Percentiles rank a stretch among this genome's conserved stretches.
phyloP scores from a whole-genome alignment of 2,797 vertebrate species.

The Urosaurus nigricauda region DNA sequence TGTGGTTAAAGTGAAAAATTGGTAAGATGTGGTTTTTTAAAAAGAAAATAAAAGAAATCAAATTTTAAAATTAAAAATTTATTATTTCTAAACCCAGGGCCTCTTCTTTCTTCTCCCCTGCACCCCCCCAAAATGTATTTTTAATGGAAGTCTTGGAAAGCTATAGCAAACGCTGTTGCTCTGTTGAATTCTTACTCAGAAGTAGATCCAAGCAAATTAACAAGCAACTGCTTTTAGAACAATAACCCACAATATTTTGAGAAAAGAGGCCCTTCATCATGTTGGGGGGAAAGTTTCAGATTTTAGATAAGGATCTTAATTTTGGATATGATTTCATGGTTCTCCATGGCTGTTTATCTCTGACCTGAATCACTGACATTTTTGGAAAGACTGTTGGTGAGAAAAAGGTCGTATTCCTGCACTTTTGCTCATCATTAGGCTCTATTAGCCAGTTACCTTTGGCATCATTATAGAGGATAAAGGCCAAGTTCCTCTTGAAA shows the following conservation, averaged over 20 bases:
- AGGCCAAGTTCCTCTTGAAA: constrained; percentile 44
- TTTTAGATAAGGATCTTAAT: constrained; percentile 17
- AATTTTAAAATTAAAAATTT: no score
- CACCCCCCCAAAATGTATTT: background rate
- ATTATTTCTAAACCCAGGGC: no score
- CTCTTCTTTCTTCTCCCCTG: background rate
- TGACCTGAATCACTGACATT: constrained; percentile 36
- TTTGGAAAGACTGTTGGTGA: constrained; percentile 34
- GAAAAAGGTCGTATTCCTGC: constrained; percentile 49
- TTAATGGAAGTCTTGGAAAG: background rate
- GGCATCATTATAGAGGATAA: constrained; percentile 50
- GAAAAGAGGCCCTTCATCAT: background rate
- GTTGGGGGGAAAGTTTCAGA: constrained; percentile 5
- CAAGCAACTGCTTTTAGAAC: background rate
- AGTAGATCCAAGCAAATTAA: background rate
- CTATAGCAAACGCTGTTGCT: background rate
- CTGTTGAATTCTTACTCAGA: background rate
- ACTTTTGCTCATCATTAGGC: constrained; percentile 55
- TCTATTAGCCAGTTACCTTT: constrained; percentile 61
- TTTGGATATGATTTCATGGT: background rate
- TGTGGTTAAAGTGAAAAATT: no score
- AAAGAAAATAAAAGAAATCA: no score
- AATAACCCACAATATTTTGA: background rate
- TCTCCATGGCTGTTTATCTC: constrained; percentile 8
- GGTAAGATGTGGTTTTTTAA: no score